Evolutionary conservation across 2,888 invertebrate species (phyloP), one percentile per base, ranked within the genome.

Genomic region (Parnassius mnemosyne): DNA sequence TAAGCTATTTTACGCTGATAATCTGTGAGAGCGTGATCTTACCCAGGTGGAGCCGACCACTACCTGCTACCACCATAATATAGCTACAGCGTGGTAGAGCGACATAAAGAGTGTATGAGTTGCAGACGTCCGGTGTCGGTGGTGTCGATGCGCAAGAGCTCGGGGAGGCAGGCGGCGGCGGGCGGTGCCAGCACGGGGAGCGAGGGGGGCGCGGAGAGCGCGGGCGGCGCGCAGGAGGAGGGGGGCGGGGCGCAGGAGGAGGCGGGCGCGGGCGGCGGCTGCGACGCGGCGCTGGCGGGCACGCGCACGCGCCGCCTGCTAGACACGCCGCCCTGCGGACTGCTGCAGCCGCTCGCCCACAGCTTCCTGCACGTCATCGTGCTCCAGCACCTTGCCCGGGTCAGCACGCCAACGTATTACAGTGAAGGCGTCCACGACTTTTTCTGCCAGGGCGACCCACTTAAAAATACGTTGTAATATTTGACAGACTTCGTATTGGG

Each of bases 311-410:
- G 52, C 78, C 90, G 89, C 71, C 72, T 75, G 53, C 89, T 74
- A 70, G 79, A 92, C 12, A 47, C 76, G 13, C 85, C 86, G n/a
- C 50, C 71, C 1, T 79, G 67, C 70, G 82, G 81, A 78, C 83
- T 92, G 65, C 84, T 86, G 66, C 93, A 93, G 77, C 79, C 85
- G 9, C 75, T 85, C 53, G 78, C 89, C 41, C 85, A 74, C 69
- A 84, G 85, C 69, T 93, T 87, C 74, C 76, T 92, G 67, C 93
- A 93, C 63, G 89, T 91, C 85, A 78, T 85, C 72, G 84, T 80
- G 81, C 74, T 84, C 56, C 80, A 87, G 12, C 76, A 89, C 2
- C 78, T 88, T 44, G 81, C 81, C n/a, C 86, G 87, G 80, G 92
- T 88, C 64, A 49, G 10, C 5, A 9, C 11, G 9, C 7, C 41